Percentiles rank a stretch among this genome's conserved stretches.
phyloP scores from a whole-genome alignment of 2,888 invertebrate species.

The Xanthia togata region DNA sequence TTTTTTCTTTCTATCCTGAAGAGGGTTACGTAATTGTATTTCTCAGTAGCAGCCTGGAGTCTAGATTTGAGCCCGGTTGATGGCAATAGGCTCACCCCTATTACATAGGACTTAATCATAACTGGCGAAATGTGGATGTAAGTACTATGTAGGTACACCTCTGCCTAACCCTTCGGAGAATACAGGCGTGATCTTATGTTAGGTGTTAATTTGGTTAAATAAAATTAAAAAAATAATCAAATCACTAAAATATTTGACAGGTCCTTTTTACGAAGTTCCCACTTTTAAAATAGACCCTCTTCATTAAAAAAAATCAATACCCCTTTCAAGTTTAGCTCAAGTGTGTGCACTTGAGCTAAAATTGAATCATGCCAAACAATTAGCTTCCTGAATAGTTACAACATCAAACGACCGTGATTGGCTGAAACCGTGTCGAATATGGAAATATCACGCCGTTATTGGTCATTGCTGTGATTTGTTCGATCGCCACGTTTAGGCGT shows the following conservation, averaged over 20 bases:
- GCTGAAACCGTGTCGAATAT: slow-evolving; percentile 28
- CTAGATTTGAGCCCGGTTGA: background rate
- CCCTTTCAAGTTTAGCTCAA: background rate
- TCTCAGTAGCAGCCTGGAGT: too few relatives aligned
- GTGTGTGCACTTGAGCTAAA: too few relatives aligned
- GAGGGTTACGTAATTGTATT: background rate
- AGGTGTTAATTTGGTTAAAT: background rate
- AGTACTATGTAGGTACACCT: background rate
- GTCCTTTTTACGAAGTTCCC: background rate
- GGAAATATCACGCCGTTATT: slow-evolving; percentile 31
- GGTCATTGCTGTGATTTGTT: slow-evolving; percentile 25
- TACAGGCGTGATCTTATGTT: background rate
- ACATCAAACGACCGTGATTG: slow-evolving; percentile 16
- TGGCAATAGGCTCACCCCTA: background rate
- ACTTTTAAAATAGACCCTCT: background rate
- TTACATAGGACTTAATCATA: background rate
- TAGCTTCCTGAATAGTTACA: background rate
- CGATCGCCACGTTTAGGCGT: background rate
- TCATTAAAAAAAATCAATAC: background rate
- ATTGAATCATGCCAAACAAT: background rate
- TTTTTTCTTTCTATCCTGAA: background rate
- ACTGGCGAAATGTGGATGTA: background rate
- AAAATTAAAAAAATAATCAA: background rate
- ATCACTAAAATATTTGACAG: background rate
- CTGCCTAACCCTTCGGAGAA: too few relatives aligned